A percentile compares a stretch with the other conserved stretches of the same genome.
Evolutionary conservation across 1,140 invertebrate species (phyloP).

Genomic region (Neodiprion pinetum): DNA sequence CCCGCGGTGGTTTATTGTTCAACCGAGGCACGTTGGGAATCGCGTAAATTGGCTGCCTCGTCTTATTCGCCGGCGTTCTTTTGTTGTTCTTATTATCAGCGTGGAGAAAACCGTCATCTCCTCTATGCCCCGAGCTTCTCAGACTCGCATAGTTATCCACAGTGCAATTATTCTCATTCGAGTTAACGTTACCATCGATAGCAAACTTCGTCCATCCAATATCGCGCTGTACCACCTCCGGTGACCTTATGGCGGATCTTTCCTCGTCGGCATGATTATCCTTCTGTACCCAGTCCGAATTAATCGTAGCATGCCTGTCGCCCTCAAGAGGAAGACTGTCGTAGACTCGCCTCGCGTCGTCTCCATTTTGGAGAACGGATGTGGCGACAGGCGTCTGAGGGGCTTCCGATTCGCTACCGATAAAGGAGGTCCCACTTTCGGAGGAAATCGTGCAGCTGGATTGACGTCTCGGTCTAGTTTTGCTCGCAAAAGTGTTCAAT

Average conservation of each 20-base stretch:
- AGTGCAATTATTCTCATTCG: neutral
- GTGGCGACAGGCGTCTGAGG: neutral
- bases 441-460: neutral
- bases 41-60: conserved; percentile 44
- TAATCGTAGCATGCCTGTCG: neutral
- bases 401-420: neutral
- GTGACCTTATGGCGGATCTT: neutral
- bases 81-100: conserved; percentile 4
- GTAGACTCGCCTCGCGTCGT: conserved; percentile 24
- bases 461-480: conserved; percentile 20
- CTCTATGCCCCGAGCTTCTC: neutral
- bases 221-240: neutral
- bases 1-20: conserved; percentile 23
- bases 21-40: conserved; percentile 31
- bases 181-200: conserved; percentile 9
- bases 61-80: neutral
- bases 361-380: neutral
- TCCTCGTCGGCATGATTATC: neutral
- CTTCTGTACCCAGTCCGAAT: conserved; percentile 6
- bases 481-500: conserved; percentile 47
- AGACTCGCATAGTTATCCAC: neutral
- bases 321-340: conserved; percentile 30
- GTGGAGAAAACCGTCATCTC: neutral
- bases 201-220: neutral
- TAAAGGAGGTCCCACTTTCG: conserved; percentile 13